Percentiles rank a stretch among this genome's conserved stretches.
Conservation (phyloP, 1,140 invertebrate species). For the Chironomus striatipennis region DNA sequence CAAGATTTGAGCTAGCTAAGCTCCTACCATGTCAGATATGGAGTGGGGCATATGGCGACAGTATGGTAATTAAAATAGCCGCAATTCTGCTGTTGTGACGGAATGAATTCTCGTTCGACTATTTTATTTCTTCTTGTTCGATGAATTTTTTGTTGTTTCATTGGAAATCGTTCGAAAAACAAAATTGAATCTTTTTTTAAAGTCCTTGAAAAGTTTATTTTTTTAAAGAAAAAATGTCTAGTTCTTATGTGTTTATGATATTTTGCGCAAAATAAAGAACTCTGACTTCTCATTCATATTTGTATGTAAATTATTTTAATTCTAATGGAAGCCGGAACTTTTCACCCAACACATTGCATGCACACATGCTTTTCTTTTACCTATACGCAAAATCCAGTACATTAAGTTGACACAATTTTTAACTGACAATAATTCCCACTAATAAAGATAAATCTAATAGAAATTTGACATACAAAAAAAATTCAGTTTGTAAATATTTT, state of each 20-base stretch:
- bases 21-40: background rate
- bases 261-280: background rate
- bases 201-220: too few relatives aligned
- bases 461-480: background rate
- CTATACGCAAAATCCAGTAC: too few relatives aligned
- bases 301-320: background rate
- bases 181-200: too few relatives aligned
- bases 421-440: background rate
- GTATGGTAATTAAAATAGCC: slow-evolving; percentile 17
- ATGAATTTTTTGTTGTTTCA: background rate
- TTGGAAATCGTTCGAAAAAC: too few relatives aligned
- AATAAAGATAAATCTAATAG: background rate
- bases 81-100: background rate
- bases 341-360: background rate
- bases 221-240: background rate
- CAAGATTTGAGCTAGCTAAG: background rate
- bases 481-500: too few relatives aligned
- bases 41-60: slow-evolving; percentile 20
- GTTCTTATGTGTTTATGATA: background rate
- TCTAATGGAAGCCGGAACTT: background rate
- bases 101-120: background rate
- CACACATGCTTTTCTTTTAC: background rate
- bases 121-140: background rate
- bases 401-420: too few relatives aligned
- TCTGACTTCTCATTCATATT: too few relatives aligned